Evolutionary conservation across 2,888 invertebrate genomes (phyloP), one percentile per base, ranked within the genome.

Genomic region (Amblyjoppa proteus): DNA sequence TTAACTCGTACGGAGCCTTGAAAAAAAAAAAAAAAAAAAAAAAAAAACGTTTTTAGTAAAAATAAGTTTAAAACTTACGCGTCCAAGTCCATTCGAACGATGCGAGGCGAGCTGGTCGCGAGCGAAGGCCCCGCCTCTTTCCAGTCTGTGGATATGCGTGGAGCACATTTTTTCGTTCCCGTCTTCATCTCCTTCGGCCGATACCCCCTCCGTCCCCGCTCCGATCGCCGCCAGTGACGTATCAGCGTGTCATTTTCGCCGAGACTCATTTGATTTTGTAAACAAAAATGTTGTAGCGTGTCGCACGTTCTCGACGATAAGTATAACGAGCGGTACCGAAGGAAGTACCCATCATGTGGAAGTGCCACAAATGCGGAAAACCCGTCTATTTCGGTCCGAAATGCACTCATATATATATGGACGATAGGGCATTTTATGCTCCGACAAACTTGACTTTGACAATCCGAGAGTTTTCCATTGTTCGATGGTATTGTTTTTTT

Each of bases 331-430:
- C 68, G 73, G 28, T 73, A 78, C 58, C 56, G 69, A 79, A 6
- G 41, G 41, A 78, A 79, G 56, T 51, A 34, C 20, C 31, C 89
- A 90, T 89, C 89, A 97, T 97, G 97, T 97, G 97, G 97, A 97
- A 96, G 95, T 97, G 97, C 94, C 97, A 97, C 94, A 97, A 97
- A 94, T 97, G 97, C 94, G 96, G 96, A 89, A 97, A 97, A 94
- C 97, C 97, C 84, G 97, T 97, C 88, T 97, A 96, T 94, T 97
- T 97, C 93, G 97, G 97, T 97, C 78, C 88, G 90, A 87, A 87
- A 83, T 25, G 16, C n/a, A 20, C 6, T 20, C 0, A 64, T 81
- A 80, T 83, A 49, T 38, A 66, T 49, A 81, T 69, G 25, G 28
- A 31, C 31, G 49, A 64, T 61, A 51, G 45, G 76, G 73, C 61